Conservation (phyloP, 2,797 vertebrate genomes). For the Selene dorsalis region DNA sequence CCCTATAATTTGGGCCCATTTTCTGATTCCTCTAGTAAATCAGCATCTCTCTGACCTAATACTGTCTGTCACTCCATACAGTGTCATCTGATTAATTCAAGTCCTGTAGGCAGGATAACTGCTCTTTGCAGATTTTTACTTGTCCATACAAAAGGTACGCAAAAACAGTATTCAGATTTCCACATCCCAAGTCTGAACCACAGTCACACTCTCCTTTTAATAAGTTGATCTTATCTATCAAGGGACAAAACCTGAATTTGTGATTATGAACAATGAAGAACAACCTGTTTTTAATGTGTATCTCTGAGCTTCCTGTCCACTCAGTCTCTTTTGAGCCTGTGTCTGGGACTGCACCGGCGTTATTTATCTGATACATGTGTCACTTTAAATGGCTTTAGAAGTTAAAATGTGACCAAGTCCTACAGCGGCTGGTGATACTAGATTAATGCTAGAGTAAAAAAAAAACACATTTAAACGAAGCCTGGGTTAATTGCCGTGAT, state of each 20-base stretch:
- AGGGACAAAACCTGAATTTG: neutral
- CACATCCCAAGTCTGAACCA: neutral
- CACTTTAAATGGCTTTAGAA: neutral
- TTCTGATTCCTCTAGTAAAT: neutral
- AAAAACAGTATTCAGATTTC: neutral
- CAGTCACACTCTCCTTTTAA: neutral
- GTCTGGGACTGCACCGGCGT: too few species aligned
- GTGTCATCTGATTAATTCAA: neutral
- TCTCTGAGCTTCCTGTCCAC: neutral
- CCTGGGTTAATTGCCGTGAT: neutral
- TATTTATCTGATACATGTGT: neutral
- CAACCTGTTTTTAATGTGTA: neutral
- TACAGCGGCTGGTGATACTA: neutral
- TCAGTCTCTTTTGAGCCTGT: neutral
- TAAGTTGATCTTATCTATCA: neutral
- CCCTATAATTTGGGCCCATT: neutral
- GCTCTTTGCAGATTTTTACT: neutral
- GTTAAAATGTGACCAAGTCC: neutral
- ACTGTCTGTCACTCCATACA: neutral
- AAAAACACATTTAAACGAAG: neutral
- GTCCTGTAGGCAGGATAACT: neutral
- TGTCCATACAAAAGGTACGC: neutral
- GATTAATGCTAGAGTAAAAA: neutral
- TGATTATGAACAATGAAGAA: neutral
- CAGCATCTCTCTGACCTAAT: neutral